Evolutionary conservation across 2,888 invertebrate genomes (phyloP), one percentile per base, ranked within the genome.

Genomic region (Mythimna impura): DNA sequence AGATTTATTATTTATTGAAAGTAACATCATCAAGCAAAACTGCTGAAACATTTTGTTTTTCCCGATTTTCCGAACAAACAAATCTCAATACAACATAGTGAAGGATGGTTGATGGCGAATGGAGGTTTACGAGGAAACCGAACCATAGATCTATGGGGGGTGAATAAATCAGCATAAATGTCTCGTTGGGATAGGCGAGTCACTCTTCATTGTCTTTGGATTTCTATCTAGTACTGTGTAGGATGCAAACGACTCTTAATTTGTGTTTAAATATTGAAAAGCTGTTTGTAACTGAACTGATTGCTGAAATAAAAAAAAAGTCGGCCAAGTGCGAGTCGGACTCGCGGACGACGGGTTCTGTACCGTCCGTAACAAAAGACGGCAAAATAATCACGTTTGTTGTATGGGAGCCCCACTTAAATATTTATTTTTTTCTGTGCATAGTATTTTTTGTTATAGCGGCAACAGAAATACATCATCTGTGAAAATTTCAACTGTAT

Each of bases 101-200:
- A 52, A 47, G 43, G 17, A 65, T 67, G 50, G 55, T 50, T 60
- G 76, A 71, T 69, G 62, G 66, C 20, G 58, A n/a, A 69, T 71
- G 54, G n/a, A 65, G 70, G 52, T 43, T 63, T 69, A 66, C 9
- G 71, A 60, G 17, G 30, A 55, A 30, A 54, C 47, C 25, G 12
- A 36, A 60, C 66, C 52, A 55, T 64, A 71, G 66, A 66, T 82
- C 60, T 55, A 50, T 65, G 86, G 87, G 43, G 89, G 90, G 88
- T 90, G 90, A 88, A 91, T 91, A 90, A 88, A 90, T 91, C 88
- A 68, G 60, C 64, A 84, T 81, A 76, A 73, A 76, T 40, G 65
- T 73, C 63, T 20, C 30, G 22, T 47, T 25, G 50, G 22, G 22
- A 20, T 47, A 22, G 55, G 60, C 63, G 60, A 34, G 65, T 55